A percentile compares a stretch with the other conserved stretches of the same genome.
Evolutionary conservation across 2,888 invertebrate species (phyloP).

Genomic region (Octonoba sinensis): DNA sequence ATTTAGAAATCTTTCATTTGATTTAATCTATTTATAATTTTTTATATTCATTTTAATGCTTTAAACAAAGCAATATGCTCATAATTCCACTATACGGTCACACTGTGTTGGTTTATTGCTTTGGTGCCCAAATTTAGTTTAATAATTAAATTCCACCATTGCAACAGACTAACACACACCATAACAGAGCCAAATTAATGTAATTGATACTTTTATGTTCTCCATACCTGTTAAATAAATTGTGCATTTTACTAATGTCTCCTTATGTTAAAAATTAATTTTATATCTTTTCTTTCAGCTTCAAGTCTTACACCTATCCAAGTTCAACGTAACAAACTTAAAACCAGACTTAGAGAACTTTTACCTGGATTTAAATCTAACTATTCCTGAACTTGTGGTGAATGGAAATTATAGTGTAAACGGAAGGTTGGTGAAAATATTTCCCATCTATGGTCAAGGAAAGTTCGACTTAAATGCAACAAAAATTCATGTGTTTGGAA

Average conservation of each 20-base stretch:
- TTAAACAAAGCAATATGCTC: too few species aligned
- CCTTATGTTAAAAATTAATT: neutral
- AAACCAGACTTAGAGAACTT: constrained; percentile 48
- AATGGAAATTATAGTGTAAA: constrained; percentile 39
- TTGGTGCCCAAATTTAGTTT: too few species aligned
- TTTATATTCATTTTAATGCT: too few species aligned
- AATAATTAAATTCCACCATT: too few species aligned
- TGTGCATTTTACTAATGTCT: neutral
- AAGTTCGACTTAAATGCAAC: constrained; percentile 46
- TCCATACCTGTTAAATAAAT: too few species aligned
- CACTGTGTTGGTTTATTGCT: too few species aligned
- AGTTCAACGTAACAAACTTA: constrained; percentile 39
- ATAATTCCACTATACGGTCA: too few species aligned
- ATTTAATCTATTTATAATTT: too few species aligned
- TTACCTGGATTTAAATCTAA: constrained; percentile 39
- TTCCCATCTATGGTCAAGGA: constrained; percentile 55
- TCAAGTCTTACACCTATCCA: constrained; percentile 28
- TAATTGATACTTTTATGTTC: too few species aligned
- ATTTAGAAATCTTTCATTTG: too few species aligned
- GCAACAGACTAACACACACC: too few species aligned
- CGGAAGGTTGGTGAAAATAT: constrained; percentile 52
- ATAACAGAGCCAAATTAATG: too few species aligned
- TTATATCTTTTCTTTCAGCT: constrained; percentile 38
- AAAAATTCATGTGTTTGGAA: constrained; percentile 30
- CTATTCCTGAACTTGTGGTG: constrained; percentile 42